Percentiles rank a stretch among this genome's conserved stretches.
Conservation (phyloP, 2,797 vertebrate species). For the Diplodus puntazzo region DNA sequence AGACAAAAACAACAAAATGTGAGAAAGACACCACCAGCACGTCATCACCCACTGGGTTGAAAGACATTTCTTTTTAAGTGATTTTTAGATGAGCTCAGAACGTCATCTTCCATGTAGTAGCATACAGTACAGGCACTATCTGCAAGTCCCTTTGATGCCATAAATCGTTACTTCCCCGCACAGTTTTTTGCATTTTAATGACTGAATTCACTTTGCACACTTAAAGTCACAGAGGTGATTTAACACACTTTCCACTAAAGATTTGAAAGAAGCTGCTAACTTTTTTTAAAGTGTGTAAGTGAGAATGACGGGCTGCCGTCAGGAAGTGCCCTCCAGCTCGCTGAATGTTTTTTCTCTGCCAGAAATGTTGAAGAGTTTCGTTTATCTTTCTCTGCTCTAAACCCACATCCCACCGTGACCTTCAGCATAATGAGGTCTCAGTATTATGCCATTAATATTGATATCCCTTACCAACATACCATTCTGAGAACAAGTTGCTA, state of each 20-base stretch:
- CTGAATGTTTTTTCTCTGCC: constrained; percentile 60
- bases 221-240: constrained; percentile 46
- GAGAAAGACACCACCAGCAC: not conserved
- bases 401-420: constrained; percentile 67
- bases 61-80: constrained; percentile 7
- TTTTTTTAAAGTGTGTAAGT: constrained; percentile 22
- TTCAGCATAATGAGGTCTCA: constrained; percentile 79
- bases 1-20: not conserved
- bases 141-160: constrained; percentile 30
- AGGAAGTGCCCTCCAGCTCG: constrained; percentile 45
- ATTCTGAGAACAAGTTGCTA: constrained; percentile 46
- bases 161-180: constrained; percentile 34
- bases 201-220: constrained; percentile 44
- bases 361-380: constrained; percentile 61
- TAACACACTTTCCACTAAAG: constrained; percentile 15
- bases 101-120: constrained; percentile 19
- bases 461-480: constrained; percentile 55
- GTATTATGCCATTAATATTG: constrained; percentile 79
- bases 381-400: constrained; percentile 62
- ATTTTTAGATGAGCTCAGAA: constrained; percentile 4
- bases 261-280: constrained; percentile 6
- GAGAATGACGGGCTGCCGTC: constrained; percentile 55
- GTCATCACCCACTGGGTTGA: not conserved
- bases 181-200: constrained; percentile 55
- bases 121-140: constrained; percentile 27